Evolutionary conservation across 2,113 vertebrate genomes (phyloP).

Genomic region (Pavo muticus): DNA sequence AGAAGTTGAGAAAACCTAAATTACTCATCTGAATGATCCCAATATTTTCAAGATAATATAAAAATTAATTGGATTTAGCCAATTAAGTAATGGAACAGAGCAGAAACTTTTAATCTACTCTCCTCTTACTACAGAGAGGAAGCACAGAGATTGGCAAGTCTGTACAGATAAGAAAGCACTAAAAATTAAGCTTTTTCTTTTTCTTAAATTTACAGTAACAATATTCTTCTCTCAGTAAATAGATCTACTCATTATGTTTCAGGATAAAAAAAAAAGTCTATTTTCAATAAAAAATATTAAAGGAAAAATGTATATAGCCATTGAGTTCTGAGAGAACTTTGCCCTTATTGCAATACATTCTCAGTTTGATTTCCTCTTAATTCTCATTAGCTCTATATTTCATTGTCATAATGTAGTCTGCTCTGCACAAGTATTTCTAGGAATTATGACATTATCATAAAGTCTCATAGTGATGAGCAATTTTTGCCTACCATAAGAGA

Average conservation of each 20-base stretch:
- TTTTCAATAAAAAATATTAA: background rate
- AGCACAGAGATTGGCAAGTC: background rate
- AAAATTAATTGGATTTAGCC: background rate
- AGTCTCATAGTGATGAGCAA: background rate
- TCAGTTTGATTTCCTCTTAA: background rate
- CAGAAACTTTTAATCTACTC: background rate
- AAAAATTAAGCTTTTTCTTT: background rate
- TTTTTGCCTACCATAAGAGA: background rate
- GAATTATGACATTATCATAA: background rate
- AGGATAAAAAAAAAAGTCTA: background rate
- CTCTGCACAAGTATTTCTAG: background rate
- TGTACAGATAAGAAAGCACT: background rate
- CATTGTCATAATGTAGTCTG: background rate
- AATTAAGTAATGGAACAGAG: background rate
- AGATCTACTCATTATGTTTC: background rate
- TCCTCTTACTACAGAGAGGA: background rate
- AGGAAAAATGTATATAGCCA: background rate
- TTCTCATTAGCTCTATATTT: background rate
- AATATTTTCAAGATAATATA: background rate
- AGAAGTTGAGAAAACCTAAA: background rate
- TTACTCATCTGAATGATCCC: background rate
- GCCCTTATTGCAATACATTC: background rate
- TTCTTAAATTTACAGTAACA: background rate
- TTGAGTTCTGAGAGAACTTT: background rate
- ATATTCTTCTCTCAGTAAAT: background rate